These are phyloP conservation scores for Antheraea assamensis DNA, from an alignment of 2,888 invertebrate genomes.

Conservation along the genomic window DNA sequence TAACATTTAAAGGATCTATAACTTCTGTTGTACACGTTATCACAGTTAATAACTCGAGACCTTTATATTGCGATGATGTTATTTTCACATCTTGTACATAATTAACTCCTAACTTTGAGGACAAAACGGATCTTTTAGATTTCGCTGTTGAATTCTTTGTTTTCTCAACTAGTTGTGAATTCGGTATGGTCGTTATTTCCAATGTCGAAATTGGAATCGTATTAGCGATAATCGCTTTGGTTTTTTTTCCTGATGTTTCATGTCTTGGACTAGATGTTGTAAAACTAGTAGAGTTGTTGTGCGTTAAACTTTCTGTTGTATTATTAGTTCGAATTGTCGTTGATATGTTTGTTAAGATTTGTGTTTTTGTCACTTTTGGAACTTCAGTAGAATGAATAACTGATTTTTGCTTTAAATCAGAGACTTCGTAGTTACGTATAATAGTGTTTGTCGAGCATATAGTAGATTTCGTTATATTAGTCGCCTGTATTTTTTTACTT, in stretches of 20 bases:
- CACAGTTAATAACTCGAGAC: slow-evolving; percentile 32
- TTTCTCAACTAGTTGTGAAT: neutral
- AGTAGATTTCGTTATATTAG: slow-evolving; percentile 48
- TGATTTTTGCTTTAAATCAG: neutral
- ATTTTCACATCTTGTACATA: slow-evolving; percentile 3
- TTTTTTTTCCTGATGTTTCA: neutral
- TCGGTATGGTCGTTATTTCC: neutral
- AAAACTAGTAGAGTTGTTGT: neutral
- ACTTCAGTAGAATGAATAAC: neutral
- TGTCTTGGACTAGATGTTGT: neutral
- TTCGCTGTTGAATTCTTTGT: slow-evolving; percentile 27
- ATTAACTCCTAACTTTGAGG: neutral
- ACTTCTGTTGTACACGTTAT: slow-evolving; percentile 42
- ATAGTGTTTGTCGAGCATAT: slow-evolving; percentile 57
- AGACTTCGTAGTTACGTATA: slow-evolving; percentile 32
- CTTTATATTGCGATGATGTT: neutral
- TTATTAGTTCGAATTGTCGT: slow-evolving; percentile 23
- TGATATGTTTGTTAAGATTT: slow-evolving; percentile 14
- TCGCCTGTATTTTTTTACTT: slow-evolving; percentile 35
- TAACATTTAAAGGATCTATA: slow-evolving; percentile 59
- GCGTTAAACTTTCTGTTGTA: slow-evolving; percentile 16
- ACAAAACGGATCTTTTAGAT: slow-evolving; percentile 18
- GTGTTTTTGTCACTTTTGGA: neutral
- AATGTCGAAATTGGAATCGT: neutral
- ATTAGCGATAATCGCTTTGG: neutral